Base-by-base conservation (phyloP, 2,888 invertebrate species). In the Tupiocoris notatus region DNA sequence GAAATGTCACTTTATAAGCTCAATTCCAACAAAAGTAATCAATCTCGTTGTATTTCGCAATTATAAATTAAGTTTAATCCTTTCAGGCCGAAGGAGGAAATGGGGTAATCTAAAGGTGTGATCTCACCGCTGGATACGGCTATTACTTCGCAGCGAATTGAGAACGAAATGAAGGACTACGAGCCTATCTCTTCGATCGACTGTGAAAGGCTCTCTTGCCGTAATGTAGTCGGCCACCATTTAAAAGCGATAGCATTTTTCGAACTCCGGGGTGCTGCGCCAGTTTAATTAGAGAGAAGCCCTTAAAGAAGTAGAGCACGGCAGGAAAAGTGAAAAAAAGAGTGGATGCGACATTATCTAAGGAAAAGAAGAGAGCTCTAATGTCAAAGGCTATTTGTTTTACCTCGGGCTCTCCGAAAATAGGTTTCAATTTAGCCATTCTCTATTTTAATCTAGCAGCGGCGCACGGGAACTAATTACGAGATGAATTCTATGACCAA, bases 361-460 rank as follows among this genome's bases (percentile, higher is more conserved):
- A 63, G 23, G 16, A 63, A 63, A 63, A 63, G 63, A 21, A 63
- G 22, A 63, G 23, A 17, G 20, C 22, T 17, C 63, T 63, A 63
- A 63, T 63, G 63, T 63, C 63, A 63, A 63, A 63, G 22, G 20
- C 63, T 63, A 20, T 63, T 63, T 63, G 63, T 63, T 20, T 63
- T 63, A 63, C 22, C 63, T 63, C 20, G 63, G 59, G 59, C 6
- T 17, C 20, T 59, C 63, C 16, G 12, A 21, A 21, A 63, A 63
- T 63, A 20, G 63, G 63, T 63, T 63, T 63, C 22, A 63, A 63
- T 63, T 63, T 20, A 22, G 63, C 7, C 63, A 12, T 17, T 63
- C 22, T 21, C 22, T 22, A 63, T 63, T 63, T 20, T 63, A 63
- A 63, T 22, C 63, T 17, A n/a, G 59, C 39, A 39, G 39, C 12